Base-by-base conservation (phyloP, 2,797 vertebrate genomes). In the Champsocephalus gunnari region DNA sequence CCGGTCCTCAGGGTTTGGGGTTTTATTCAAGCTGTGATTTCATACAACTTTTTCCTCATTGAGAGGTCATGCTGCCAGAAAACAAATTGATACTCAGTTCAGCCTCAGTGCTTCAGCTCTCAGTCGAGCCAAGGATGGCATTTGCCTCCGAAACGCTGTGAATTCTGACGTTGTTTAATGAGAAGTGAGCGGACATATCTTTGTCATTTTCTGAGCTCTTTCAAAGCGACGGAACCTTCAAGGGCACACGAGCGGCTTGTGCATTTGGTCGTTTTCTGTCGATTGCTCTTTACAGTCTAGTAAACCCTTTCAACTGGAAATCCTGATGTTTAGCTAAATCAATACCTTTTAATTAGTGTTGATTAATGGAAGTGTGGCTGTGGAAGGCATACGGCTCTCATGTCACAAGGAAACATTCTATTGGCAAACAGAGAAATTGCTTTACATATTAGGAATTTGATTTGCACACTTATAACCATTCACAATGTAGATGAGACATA, bases 301-400 rank as follows among this genome's bases (percentile, higher is more conserved):
- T 93, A 91, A 92, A 83, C 71, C 84, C 88, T 94, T 92, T 94
- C 88, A 91, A 83, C 77, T 90, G 85, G 84, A 93, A 93, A 95
- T 94, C 90, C 91, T 78, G 77, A 92, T 91, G 93, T 94, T 92
- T 90, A 84, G 79, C 84, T 85, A 82, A 94, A 95, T 97, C 97
- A 94, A 96, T 97, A 95, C 71, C 87, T 95, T 96, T 96, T 96
- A 96, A 97, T 97, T 97, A 97, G 95, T 92, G 93, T 90, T 96
- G 96, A 97, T 96, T 95, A 96, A 97, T 97, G 95, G 93, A 94
- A 80, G 88, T 58, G 89, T 92, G 93, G 89, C 90, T 93, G 94
- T 86, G 79, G 91, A 92, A 78, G 89, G 83, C 86, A 90, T 88
- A 92, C 90, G 86, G 89, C 89, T 89, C 93, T 92, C 92, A 86